phyloP scores from a whole-genome alignment of 53 echinoderm and acorn worm genomes.

The Astropecten irregularis region DNA sequence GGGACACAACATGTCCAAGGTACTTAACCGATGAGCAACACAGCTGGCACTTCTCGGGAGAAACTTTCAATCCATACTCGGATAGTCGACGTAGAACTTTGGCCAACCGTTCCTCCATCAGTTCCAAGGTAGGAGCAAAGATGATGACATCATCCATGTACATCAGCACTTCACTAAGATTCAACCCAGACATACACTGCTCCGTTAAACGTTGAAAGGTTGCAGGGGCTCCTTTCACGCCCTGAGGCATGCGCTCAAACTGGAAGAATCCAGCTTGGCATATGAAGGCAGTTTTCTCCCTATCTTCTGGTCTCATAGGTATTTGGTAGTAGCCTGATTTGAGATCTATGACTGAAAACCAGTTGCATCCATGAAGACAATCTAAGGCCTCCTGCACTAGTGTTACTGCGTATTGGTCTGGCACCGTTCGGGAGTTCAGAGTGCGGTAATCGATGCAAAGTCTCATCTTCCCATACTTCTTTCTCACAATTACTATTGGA shows the following conservation, averaged over 20 bases:
- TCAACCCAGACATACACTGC: slow-evolving; percentile 28
- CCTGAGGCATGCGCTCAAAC: slow-evolving; percentile 54
- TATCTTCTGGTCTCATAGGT: slow-evolving; percentile 44
- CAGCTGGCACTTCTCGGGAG: slow-evolving; percentile 59
- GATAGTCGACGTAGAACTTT: slow-evolving; percentile 39
- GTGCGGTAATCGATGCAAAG: slow-evolving; percentile 59
- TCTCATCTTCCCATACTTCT: slow-evolving; percentile 56
- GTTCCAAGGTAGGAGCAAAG: slow-evolving; percentile 24
- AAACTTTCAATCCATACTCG: slow-evolving; percentile 56
- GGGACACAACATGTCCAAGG: slow-evolving; percentile 69
- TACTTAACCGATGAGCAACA: slow-evolving; percentile 63
- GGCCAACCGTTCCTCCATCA: slow-evolving; percentile 48
- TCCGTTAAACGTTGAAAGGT: slow-evolving; percentile 67
- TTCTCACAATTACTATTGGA: slow-evolving; percentile 60
- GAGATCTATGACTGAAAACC: slow-evolving; percentile 61
- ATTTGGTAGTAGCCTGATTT: slow-evolving; percentile 62
- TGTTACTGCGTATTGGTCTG: slow-evolving; percentile 68
- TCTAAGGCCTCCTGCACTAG: slow-evolving; percentile 56
- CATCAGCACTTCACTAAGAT: slow-evolving; percentile 40
- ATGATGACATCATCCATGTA: slow-evolving; percentile 64
- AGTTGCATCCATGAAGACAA: slow-evolving; percentile 31
- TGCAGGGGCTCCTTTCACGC: slow-evolving; percentile 45
- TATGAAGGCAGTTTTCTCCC: slow-evolving; percentile 47
- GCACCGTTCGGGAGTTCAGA: slow-evolving; percentile 42
- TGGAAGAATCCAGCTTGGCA: slow-evolving; percentile 45